A percentile compares a stretch with the other conserved stretches of the same genome.
phyloP scores from a whole-genome alignment of 2,113 vertebrate species.

The Phalacrocorax pelagicus region DNA sequence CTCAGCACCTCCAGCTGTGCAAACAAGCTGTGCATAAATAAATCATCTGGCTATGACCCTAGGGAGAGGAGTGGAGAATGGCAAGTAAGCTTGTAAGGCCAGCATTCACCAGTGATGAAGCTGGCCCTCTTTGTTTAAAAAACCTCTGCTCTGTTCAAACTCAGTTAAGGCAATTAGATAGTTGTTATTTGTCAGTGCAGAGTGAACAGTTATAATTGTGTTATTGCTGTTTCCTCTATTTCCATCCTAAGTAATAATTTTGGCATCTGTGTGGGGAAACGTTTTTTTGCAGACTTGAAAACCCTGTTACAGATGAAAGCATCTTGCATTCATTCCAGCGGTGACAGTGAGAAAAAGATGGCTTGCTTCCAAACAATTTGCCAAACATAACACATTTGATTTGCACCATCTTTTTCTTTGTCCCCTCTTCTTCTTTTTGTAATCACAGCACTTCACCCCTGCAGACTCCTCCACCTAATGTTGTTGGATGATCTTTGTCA shows the following conservation, averaged over 20 bases:
- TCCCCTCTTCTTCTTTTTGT: not conserved
- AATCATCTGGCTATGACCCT: not conserved
- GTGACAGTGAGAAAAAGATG: slow-evolving; percentile 11
- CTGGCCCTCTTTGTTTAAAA: not conserved
- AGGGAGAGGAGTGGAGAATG: not conserved
- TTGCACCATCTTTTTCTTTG: not conserved
- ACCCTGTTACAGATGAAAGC: not conserved
- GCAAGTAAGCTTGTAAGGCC: not conserved
- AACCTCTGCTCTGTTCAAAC: not conserved
- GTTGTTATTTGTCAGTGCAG: not conserved
- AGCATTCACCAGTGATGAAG: fast-evolving
- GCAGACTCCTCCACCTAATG: not conserved
- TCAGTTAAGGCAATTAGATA: not conserved
- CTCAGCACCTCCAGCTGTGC: not conserved
- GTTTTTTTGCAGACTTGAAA: not conserved
- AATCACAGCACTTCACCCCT: not conserved
- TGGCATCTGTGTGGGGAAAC: not conserved
- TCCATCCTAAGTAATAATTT: not conserved
- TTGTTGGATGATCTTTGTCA: slow-evolving; percentile 20
- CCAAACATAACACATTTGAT: not conserved
- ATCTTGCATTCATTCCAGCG: not conserved
- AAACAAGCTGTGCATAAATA: not conserved
- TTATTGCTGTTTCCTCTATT: not conserved
- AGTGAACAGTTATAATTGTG: not conserved
- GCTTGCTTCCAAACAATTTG: slow-evolving; percentile 38